phyloP scores from a whole-genome alignment of 2,113 vertebrate genomes.

The Centrocercus urophasianus region DNA sequence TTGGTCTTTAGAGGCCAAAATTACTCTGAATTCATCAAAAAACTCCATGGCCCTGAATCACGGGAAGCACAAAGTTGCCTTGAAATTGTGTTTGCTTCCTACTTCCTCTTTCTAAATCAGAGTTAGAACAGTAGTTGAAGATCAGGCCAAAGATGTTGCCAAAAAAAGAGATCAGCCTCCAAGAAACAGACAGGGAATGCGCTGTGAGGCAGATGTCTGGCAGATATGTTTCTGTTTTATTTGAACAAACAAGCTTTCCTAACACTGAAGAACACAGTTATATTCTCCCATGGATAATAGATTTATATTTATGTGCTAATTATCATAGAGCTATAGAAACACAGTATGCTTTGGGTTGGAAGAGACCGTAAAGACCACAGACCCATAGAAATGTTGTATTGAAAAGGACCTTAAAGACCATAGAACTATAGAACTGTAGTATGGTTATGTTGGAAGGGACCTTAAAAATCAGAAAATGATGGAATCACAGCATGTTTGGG shows the following conservation, averaged over 20 bases:
- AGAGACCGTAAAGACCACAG: neutral
- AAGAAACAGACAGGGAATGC: neutral
- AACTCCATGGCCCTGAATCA: neutral
- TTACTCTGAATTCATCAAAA: fast-evolving
- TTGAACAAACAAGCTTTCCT: neutral
- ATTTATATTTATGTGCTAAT: neutral
- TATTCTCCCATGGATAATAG: neutral
- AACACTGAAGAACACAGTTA: neutral
- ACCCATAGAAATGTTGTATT: neutral
- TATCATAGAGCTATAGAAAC: neutral
- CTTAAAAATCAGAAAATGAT: too few relatives aligned
- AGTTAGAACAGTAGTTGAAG: neutral
- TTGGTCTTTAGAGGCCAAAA: fast-evolving
- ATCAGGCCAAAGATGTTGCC: neutral
- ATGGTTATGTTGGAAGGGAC: too few relatives aligned
- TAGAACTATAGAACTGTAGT: too few relatives aligned
- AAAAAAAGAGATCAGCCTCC: neutral
- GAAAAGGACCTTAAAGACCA: neutral
- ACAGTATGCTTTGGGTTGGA: neutral
- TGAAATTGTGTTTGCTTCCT: neutral
- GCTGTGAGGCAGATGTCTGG: neutral
- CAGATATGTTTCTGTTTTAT: neutral
- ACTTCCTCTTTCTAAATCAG: neutral
- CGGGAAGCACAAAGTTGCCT: neutral
- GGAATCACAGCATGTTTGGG: too few relatives aligned